Evolutionary conservation across 2,113 vertebrate genomes (phyloP), one percentile per base, ranked within the genome.

Genomic region (Ancistrus triradiatus): DNA sequence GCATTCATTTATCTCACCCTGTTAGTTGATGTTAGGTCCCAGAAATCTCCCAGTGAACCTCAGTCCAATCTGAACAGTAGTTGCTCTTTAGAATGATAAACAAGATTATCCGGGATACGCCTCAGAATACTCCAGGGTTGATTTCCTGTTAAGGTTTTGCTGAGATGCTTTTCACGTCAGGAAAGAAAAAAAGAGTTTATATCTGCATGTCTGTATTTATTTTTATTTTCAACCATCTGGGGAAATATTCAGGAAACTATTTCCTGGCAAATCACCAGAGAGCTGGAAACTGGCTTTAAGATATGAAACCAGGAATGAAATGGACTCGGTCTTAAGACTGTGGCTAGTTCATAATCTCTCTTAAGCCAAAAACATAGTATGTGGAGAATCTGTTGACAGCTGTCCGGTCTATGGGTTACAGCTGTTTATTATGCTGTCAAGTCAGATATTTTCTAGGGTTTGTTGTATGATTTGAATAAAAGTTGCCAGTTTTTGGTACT

Each of bases 231-330:
- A 5, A 18, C 13, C 8, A 1, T 73, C 61, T 69, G 61, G 61
- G 19, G 49, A 69, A 64, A 68, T 59, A 68, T 50, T 68, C 42
- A 48, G 17, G 49, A 48, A 65, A 44, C 27, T 66, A 60, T 74
- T 69, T 74, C 61, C 60, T 61, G 71, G 61, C 47, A 59, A 18
- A 24, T 48, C 13, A 49, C 10, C 35, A 55, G 27, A 56, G n/a
- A 33, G 19, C 24, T 59, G 33, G 24, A 18, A 35, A 22, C 33
- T 49, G 55, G 55, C 60, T 55, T 47, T 5, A 44, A 11, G 2
- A 43, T 43, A 4, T 42, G 15, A 19, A 37, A 17, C 51, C 1
- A 6, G 22, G n/a, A 15, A 24, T 10, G 17, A 33, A 55, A 64
- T 35, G 9, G 25, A 24, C 51, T 49, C 4, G 1, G 50, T 46